Evolutionary conservation across 2,113 vertebrate genomes (phyloP).

Genomic region (Taxidea taxus): DNA sequence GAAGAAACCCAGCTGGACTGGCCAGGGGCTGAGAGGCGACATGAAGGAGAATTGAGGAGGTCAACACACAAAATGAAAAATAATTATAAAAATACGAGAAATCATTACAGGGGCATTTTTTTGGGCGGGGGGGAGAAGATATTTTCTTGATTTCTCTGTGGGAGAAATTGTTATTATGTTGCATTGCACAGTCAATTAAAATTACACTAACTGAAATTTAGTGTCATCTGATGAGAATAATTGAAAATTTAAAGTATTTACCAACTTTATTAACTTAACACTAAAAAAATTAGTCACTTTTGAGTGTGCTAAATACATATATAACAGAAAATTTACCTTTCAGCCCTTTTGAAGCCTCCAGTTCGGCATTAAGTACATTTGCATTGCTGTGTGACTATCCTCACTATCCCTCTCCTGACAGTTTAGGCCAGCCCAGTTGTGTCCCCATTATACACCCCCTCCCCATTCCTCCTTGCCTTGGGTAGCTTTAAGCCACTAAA

Average conservation of each 20-base stretch:
- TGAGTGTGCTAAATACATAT: neutral
- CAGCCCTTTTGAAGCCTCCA: neutral
- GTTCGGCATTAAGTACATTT: too few species aligned
- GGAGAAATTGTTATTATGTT: neutral
- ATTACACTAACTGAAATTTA: neutral
- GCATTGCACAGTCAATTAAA: neutral
- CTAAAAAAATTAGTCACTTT: neutral
- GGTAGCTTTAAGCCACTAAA: neutral
- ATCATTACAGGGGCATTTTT: too few species aligned
- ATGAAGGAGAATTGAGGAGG: neutral
- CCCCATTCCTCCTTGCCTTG: neutral
- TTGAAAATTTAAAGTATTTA: neutral
- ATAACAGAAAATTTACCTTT: neutral
- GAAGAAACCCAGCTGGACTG: neutral
- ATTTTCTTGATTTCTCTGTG: neutral
- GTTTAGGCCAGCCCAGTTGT: neutral
- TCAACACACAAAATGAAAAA: neutral
- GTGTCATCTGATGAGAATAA: neutral
- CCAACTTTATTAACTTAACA: neutral
- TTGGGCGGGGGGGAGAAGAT: neutral
- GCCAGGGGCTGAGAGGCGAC: neutral
- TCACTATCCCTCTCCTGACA: neutral
- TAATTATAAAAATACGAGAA: neutral
- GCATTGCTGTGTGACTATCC: rapidly evolving
- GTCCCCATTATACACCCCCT: rapidly evolving